Percentiles rank a stretch among this genome's conserved stretches.
Conservation (phyloP, 2,888 invertebrate species). For the Myopa tessellatipennis region DNA sequence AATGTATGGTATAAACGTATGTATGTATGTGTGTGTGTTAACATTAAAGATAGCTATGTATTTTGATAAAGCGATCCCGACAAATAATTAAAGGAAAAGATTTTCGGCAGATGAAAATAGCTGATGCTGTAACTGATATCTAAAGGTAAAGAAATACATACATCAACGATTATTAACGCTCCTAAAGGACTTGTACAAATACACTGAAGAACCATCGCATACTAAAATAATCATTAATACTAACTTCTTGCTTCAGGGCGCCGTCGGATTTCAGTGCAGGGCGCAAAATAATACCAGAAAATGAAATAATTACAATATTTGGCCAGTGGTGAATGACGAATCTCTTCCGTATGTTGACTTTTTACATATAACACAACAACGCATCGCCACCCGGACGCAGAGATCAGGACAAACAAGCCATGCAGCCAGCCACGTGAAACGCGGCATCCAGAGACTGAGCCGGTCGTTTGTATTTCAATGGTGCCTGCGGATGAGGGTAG, state of each 20-base stretch:
- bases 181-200: too few relatives aligned
- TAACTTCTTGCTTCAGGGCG: not conserved
- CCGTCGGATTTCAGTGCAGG: not conserved
- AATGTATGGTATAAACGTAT: too few relatives aligned
- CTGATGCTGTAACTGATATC: too few relatives aligned
- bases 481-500: not conserved
- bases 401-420: constrained; percentile 4
- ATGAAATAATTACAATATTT: not conserved
- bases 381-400: not conserved
- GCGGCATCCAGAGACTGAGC: not conserved
- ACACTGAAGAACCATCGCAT: too few relatives aligned
- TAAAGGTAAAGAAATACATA: too few relatives aligned
- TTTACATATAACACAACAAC: constrained; percentile 17
- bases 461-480: not conserved
- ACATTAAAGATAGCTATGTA: too few relatives aligned
- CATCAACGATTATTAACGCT: too few relatives aligned
- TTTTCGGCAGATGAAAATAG: too few relatives aligned
- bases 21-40: too few relatives aligned
- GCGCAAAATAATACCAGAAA: not conserved
- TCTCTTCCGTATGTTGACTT: constrained; percentile 19
- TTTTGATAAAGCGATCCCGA: too few relatives aligned
- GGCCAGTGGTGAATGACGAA: not conserved
- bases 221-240: too few relatives aligned
- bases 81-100: too few relatives aligned
- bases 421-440: not conserved